Evolutionary conservation across 1,140 invertebrate genomes (phyloP).

Genomic region (Lepidurus apus): DNA sequence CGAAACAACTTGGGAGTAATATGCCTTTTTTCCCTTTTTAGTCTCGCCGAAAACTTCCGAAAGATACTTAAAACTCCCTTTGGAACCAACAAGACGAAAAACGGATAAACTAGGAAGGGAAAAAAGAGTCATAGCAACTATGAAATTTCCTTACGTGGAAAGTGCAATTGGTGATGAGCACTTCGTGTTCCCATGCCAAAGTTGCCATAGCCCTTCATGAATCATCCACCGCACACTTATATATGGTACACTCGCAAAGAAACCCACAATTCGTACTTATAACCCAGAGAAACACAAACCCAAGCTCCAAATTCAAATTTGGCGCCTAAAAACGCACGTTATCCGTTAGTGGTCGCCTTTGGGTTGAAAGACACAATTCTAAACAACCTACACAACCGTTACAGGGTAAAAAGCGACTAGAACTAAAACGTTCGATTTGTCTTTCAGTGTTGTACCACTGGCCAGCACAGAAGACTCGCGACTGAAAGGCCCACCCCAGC

Average conservation of each 20-base stretch:
- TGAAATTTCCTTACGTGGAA: conserved; percentile 1
- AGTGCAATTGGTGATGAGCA: conserved; percentile 16
- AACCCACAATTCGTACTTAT: too few species aligned
- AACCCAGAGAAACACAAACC: too few species aligned
- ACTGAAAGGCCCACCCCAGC: not conserved
- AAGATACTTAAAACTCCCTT: not conserved
- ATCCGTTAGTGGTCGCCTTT: not conserved
- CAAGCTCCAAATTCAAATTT: too few species aligned
- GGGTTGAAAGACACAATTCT: not conserved
- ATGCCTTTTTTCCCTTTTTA: too few species aligned
- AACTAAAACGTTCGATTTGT: not conserved
- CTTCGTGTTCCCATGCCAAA: conserved; percentile 10
- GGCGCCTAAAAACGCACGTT: not conserved
- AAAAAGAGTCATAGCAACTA: not conserved
- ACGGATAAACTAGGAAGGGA: not conserved
- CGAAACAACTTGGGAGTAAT: too few species aligned
- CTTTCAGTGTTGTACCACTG: not conserved
- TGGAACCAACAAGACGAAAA: not conserved
- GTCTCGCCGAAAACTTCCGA: too few species aligned
- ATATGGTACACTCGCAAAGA: too few species aligned
- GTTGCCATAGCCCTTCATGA: conserved; percentile 21
- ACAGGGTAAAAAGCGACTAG: too few species aligned
- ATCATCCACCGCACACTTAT: not conserved
- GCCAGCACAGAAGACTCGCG: not conserved
- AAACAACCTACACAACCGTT: too few species aligned